These are phyloP conservation scores for Endomychus coccineus DNA, from an alignment of 2,888 invertebrate species.

Conservation along the genomic window DNA sequence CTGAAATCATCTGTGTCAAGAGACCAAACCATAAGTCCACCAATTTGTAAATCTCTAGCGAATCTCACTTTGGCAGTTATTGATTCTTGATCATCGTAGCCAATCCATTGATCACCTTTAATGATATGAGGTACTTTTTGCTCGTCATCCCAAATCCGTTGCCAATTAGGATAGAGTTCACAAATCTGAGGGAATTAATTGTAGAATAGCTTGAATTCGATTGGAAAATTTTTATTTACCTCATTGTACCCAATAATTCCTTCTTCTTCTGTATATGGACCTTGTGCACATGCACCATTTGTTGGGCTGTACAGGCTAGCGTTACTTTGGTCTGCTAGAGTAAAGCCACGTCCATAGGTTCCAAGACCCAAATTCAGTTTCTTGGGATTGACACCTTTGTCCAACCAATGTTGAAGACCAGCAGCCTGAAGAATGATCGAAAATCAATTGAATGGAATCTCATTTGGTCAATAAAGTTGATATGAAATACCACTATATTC, in stretches of 20 bases:
- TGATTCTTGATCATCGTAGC: conserved; percentile 56
- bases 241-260: conserved; percentile 18
- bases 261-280: conserved; percentile 11
- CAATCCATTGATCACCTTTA: conserved; percentile 55
- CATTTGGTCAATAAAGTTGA: too few relatives aligned
- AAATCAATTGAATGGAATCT: too few relatives aligned
- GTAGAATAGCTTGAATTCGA: background rate
- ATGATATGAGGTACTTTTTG: conserved; percentile 53
- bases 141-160: conserved; percentile 34
- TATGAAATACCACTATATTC: too few relatives aligned
- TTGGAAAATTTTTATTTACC: conserved; percentile 6
- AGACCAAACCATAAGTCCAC: conserved; percentile 15
- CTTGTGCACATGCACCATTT: conserved; percentile 5
- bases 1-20: conserved; percentile 14
- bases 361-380: conserved; percentile 12
- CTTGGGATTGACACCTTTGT: conserved; percentile 8
- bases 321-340: conserved; percentile 5
- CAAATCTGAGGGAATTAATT: conserved; percentile 28
- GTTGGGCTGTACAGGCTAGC: conserved; percentile 6
- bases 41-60: conserved; percentile 6
- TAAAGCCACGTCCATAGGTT: conserved; percentile 11
- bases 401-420: conserved; percentile 37
- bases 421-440: conserved; percentile 16
- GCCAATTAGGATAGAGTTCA: conserved; percentile 25
- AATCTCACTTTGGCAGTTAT: conserved; percentile 43